A percentile compares a stretch with the other conserved stretches of the same genome.
Conservation (phyloP, 2,797 vertebrate species). For the Pangasius djambal region DNA sequence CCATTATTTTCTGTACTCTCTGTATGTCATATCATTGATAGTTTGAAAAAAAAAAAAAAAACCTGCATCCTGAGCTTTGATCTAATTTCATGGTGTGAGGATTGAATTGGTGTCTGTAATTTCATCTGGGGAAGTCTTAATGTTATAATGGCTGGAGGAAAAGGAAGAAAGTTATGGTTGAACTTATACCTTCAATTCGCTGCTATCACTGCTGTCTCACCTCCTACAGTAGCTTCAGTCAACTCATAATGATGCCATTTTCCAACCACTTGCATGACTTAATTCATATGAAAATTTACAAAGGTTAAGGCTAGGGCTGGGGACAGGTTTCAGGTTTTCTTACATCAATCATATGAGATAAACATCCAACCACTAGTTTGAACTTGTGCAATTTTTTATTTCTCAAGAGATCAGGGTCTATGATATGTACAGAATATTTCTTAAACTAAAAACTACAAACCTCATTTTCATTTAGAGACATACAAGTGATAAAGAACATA, state of each 20-base stretch:
- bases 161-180: neutral
- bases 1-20: neutral
- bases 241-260: slow-evolving; percentile 2
- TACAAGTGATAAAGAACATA: neutral
- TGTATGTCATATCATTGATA: neutral
- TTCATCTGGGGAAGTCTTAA: neutral
- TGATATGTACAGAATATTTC: neutral
- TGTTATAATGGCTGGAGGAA: neutral
- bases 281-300: neutral
- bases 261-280: neutral
- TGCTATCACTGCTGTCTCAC: neutral
- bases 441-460: neutral
- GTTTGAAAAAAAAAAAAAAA: slow-evolving; percentile 2
- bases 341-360: too few relatives aligned
- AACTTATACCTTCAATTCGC: neutral
- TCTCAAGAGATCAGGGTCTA: too few relatives aligned
- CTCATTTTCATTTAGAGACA: neutral
- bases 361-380: neutral
- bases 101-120: slow-evolving; percentile 3
- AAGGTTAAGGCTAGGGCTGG: neutral
- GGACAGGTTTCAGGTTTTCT: neutral
- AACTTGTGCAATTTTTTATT: neutral
- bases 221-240: neutral
- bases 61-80: neutral
- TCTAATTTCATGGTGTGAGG: slow-evolving; percentile 22